phyloP scores from a whole-genome alignment of 2,113 vertebrate species.

The rabbit (Oryctolagus cuniculus) region mOryCun1.1 NC_091445.1:81677501-81678000 shows the following conservation, averaged over 20 bases:
- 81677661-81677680: neutral
- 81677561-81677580: neutral
- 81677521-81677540: neutral
- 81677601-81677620: neutral
- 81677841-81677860: neutral
- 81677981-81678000: no score
- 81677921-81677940: neutral
- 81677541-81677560: neutral
- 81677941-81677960: no score
- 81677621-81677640: slow-evolving; percentile 16
- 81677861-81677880: neutral
- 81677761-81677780: neutral
- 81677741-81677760: neutral
- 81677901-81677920: neutral
- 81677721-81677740: neutral
- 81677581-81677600: neutral
- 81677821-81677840: neutral
- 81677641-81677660: neutral
- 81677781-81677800: neutral
- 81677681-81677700: neutral
- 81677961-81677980: no score
- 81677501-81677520: neutral
- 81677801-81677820: neutral
- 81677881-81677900: neutral
- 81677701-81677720: neutral